Conservation (phyloP, 2,888 invertebrate genomes). For the Macrosoma leucophasiata region DNA sequence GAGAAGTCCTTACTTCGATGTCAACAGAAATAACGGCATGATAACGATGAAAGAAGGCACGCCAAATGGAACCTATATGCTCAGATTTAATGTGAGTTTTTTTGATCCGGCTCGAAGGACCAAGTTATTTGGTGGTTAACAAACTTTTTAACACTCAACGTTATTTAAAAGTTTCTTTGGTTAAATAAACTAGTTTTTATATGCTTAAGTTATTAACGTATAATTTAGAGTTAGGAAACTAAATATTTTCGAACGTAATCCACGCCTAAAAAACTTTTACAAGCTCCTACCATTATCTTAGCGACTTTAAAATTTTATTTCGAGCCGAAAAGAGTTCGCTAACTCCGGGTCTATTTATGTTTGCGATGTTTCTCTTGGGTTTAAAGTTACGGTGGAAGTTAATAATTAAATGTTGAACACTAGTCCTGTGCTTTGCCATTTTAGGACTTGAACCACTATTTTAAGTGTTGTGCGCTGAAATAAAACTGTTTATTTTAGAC, state of each 20-base stretch:
- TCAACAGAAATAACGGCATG: constrained; percentile 87
- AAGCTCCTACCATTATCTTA: constrained; percentile 7
- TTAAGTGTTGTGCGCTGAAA: no score
- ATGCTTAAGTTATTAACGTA: no score
- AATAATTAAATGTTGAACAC: constrained; percentile 33
- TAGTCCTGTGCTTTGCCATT: constrained; percentile 28
- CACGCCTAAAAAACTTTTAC: no score
- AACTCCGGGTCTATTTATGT: constrained; percentile 24
- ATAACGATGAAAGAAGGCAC: constrained; percentile 90
- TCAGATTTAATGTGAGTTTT: constrained; percentile 80
- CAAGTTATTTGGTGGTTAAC: no score
- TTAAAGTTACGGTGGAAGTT: constrained; percentile 28
- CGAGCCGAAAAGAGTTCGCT: constrained; percentile 23
- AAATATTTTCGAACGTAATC: no score
- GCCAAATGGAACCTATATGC: constrained; percentile 82
- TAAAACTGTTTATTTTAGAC: no score
- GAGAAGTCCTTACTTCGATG: constrained; percentile 80
- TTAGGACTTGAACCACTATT: no score
- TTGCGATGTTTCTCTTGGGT: constrained; percentile 28
- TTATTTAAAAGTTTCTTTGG: no score
- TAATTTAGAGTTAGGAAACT: no score
- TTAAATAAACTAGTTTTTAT: no score
- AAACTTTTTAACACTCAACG: no score
- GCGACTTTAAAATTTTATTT: constrained; percentile 14
- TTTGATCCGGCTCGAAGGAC: no score